Percentiles rank a stretch among this genome's conserved stretches.
Conservation (phyloP, 2,888 invertebrate species). For the Apodemia mormo region DNA sequence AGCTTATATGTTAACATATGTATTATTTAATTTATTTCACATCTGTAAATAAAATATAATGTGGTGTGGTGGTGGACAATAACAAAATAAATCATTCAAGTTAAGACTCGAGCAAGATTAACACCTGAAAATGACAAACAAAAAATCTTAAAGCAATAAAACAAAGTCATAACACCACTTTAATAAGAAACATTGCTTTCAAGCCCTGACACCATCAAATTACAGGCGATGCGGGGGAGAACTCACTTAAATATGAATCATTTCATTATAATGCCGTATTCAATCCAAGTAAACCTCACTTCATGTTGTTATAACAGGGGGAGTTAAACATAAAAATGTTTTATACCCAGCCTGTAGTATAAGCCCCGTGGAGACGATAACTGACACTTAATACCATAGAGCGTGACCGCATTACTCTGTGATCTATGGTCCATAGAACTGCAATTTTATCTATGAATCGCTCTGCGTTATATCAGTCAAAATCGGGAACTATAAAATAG, state of each 20-base stretch:
- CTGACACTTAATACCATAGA: conserved; percentile 80
- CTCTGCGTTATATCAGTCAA: conserved; percentile 55
- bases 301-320: conserved; percentile 69
- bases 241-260: conserved; percentile 83
- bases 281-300: conserved; percentile 80
- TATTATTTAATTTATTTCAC: too few species aligned
- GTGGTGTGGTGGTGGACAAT: not conserved
- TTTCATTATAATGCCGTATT: conserved; percentile 82
- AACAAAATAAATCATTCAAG: conserved; percentile 28
- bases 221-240: conserved; percentile 61
- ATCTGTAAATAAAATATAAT: too few species aligned
- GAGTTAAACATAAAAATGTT: conserved; percentile 75
- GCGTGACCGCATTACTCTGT: conserved; percentile 80
- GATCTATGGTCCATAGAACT: conserved; percentile 75
- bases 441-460: conserved; percentile 65
- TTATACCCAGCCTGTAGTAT: conserved; percentile 49
- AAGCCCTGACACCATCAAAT: conserved; percentile 74
- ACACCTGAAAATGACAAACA: conserved; percentile 29
- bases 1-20: too few species aligned
- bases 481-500: conserved; percentile 50
- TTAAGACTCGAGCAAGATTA: conserved; percentile 27
- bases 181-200: conserved; percentile 80
- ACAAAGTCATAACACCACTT: conserved; percentile 72
- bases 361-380: conserved; percentile 80
- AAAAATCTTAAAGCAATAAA: conserved; percentile 31